These are phyloP conservation scores for Centropus bengalensis DNA, from an alignment of 2,113 vertebrate genomes.

Conservation along the genomic window DNA sequence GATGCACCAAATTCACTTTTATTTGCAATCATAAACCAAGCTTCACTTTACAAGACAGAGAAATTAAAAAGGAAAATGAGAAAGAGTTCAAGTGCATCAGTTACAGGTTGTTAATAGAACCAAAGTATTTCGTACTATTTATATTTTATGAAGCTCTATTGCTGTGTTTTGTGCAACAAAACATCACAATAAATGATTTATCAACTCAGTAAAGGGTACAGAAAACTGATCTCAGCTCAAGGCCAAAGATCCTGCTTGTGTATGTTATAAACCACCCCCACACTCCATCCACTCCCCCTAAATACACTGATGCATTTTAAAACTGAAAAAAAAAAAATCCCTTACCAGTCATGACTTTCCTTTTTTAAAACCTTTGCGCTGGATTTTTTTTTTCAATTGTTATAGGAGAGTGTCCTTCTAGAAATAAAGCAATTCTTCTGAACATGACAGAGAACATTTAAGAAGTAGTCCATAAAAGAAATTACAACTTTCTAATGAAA, in stretches of 20 bases:
- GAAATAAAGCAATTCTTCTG: conserved; percentile 7
- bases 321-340: neutral
- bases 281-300: too few species aligned
- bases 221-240: conserved; percentile 57
- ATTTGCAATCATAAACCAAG: conserved; percentile 67
- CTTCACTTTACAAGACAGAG: conserved; percentile 56
- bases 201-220: conserved; percentile 46
- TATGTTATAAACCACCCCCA: neutral
- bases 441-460: neutral
- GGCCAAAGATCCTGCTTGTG: conserved; percentile 1
- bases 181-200: conserved; percentile 77
- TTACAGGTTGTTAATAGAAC: conserved; percentile 69
- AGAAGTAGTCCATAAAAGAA: conserved; percentile 7
- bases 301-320: neutral
- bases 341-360: neutral
- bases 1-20: conserved; percentile 59
- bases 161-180: conserved; percentile 74
- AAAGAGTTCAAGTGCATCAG: conserved; percentile 65
- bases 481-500: conserved; percentile 44
- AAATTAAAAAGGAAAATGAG: conserved; percentile 67
- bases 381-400: neutral
- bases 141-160: conserved; percentile 79
- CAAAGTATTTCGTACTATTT: conserved; percentile 72
- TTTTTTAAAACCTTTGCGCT: neutral
- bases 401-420: neutral